These are phyloP conservation scores for Phoebastria nigripes DNA, from an alignment of 2,797 vertebrate genomes.

Conservation along the genomic window DNA sequence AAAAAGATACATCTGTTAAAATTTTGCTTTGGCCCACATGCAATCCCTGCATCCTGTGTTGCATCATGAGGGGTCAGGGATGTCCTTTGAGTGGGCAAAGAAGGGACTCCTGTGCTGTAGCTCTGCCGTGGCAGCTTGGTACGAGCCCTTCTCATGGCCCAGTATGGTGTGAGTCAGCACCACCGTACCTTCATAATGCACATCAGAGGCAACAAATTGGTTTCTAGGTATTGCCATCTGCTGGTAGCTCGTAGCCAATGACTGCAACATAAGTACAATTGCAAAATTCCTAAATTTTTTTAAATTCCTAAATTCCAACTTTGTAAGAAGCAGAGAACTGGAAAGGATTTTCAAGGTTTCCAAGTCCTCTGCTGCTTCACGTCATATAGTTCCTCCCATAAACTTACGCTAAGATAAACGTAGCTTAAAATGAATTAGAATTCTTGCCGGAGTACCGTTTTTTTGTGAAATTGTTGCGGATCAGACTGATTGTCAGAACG, in stretches of 20 bases:
- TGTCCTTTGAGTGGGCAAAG: not conserved
- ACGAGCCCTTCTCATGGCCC: not conserved
- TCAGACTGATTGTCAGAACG: not conserved
- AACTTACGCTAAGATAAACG: not conserved
- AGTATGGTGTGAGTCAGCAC: too few species aligned
- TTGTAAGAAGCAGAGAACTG: not conserved
- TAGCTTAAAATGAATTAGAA: not conserved
- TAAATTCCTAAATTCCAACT: not conserved
- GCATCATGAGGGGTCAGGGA: accelerated
- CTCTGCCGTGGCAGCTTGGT: not conserved
- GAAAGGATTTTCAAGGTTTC: not conserved
- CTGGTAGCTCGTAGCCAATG: not conserved
- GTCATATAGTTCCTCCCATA: accelerated
- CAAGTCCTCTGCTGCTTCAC: not conserved
- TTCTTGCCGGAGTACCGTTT: not conserved
- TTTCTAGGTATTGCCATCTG: not conserved
- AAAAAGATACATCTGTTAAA: not conserved
- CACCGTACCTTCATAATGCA: accelerated
- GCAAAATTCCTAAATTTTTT: not conserved
- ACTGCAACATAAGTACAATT: not conserved
- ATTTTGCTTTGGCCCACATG: not conserved
- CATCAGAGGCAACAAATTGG: not conserved
- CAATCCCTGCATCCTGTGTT: too few species aligned
- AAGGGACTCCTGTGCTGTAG: not conserved
- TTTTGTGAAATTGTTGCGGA: not conserved